Conservation (phyloP, 2,888 invertebrate genomes). For the Amblyjoppa fuscipennis region DNA sequence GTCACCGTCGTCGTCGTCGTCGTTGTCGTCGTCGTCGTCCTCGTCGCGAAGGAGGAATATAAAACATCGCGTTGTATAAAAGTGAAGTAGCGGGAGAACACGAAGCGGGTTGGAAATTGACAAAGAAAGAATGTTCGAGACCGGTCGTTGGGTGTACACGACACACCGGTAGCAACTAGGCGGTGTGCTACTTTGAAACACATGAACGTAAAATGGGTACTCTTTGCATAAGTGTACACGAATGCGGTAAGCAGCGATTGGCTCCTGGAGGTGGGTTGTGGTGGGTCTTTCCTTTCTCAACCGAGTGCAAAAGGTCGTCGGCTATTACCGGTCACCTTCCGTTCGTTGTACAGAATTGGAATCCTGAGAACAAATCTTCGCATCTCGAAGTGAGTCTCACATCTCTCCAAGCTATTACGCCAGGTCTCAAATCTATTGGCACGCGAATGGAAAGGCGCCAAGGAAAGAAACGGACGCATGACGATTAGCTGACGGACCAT, state of each 20-base stretch:
- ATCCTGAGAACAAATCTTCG: neutral
- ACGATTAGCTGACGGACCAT: neutral
- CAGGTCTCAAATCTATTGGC: neutral
- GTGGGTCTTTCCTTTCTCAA: neutral
- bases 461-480: neutral
- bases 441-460: neutral
- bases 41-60: conserved; percentile 45
- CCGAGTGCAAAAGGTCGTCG: neutral
- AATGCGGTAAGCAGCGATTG: neutral
- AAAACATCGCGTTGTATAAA: conserved; percentile 25
- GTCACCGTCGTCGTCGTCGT: conserved; percentile 39
- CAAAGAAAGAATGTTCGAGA: conserved; percentile 49
- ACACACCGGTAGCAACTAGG: conserved; percentile 32
- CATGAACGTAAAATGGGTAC: conserved; percentile 42
- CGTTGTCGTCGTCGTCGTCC: conserved; percentile 19
- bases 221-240: conserved; percentile 4
- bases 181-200: conserved; percentile 45
- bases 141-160: conserved; percentile 28
- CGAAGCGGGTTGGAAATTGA: conserved; percentile 27
- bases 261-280: neutral
- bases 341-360: neutral
- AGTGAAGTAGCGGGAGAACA: conserved; percentile 38
- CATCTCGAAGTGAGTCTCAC: neutral
- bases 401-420: neutral
- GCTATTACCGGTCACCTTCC: conserved; percentile 4